These are phyloP conservation scores for Dermolepida albohirtum DNA, from an alignment of 2,888 invertebrate species.

Conservation along the genomic window DNA sequence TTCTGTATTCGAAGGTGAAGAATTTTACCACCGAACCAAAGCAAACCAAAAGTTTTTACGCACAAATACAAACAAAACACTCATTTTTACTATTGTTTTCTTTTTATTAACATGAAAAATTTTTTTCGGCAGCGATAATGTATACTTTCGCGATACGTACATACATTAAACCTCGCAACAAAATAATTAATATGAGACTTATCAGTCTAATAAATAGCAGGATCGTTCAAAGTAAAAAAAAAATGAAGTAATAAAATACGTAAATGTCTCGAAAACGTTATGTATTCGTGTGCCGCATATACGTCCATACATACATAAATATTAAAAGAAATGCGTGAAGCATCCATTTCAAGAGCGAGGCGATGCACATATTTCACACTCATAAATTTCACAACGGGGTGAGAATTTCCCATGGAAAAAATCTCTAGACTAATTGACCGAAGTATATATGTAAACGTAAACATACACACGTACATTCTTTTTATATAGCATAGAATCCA, in stretches of 20 bases:
- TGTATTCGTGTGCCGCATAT: background rate
- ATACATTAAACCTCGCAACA: too few species aligned
- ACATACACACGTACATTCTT: too few species aligned
- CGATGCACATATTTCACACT: conserved; percentile 12
- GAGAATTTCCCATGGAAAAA: conserved; percentile 4
- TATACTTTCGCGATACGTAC: too few species aligned
- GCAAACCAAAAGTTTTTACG: too few species aligned
- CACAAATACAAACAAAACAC: too few species aligned
- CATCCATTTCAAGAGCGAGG: background rate
- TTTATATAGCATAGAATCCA: conserved; percentile 1
- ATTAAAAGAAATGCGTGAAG: background rate
- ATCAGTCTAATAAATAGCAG: background rate
- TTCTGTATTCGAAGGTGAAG: too few species aligned
- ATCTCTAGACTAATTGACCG: conserved; percentile 17
- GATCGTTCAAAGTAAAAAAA: conserved; percentile 2
- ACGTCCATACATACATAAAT: conserved; percentile 3
- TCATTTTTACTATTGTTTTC: too few species aligned
- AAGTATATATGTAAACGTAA: background rate
- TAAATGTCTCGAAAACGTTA: conserved; percentile 6
- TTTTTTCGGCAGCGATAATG: too few species aligned
- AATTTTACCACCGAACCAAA: too few species aligned
- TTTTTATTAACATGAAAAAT: too few species aligned
- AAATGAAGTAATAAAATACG: conserved; percentile 6
- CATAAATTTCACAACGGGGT: conserved; percentile 19
- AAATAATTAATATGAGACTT: too few species aligned